Percentiles rank a stretch among this genome's conserved stretches.
These are phyloP conservation scores for Morbakka virulenta DNA, from an alignment of 30 jellyfish, hydroid and myxozoan genomes.

Conservation along the genomic window DNA sequence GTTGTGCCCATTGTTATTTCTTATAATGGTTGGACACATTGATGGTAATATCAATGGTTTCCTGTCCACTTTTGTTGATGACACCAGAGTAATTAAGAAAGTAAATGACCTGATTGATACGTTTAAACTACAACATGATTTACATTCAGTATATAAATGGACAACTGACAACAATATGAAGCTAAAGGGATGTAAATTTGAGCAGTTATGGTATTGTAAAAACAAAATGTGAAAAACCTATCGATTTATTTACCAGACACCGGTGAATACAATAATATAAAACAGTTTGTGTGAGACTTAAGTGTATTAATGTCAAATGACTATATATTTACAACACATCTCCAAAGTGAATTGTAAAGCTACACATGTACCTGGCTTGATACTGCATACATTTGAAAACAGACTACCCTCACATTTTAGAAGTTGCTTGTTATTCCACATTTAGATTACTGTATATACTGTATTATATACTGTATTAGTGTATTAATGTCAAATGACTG, in stretches of 20 bases:
- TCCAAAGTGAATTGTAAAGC: not conserved
- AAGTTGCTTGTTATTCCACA: not conserved
- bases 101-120: not conserved
- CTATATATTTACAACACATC: not conserved
- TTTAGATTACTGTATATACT: conserved; percentile 11
- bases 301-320: not conserved
- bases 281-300: too few relatives aligned
- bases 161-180: not conserved
- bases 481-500: not conserved
- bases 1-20: too few relatives aligned
- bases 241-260: too few relatives aligned
- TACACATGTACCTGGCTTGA: not conserved
- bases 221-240: not conserved
- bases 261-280: too few relatives aligned
- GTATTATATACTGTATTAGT: too few relatives aligned
- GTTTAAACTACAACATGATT: not conserved
- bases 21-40: too few relatives aligned
- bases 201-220: not conserved
- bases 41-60: not conserved
- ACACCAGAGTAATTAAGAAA: not conserved
- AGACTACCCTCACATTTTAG: not conserved
- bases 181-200: not conserved
- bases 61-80: not conserved
- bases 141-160: not conserved
- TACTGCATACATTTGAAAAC: not conserved